Conservation (phyloP, 2,797 vertebrate genomes). For the Nannoperca australis region DNA sequence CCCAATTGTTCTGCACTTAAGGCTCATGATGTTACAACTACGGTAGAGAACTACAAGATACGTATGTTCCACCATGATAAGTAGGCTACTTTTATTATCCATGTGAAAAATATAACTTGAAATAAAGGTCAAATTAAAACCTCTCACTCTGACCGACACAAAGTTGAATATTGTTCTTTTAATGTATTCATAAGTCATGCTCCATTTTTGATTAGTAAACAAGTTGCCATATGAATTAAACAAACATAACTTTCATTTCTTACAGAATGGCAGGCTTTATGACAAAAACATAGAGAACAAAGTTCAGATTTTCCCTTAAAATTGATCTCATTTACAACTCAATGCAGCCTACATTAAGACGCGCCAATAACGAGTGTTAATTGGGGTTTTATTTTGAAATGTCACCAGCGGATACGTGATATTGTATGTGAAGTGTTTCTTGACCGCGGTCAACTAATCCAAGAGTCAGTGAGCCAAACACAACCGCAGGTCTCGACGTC, state of each 20-base stretch:
- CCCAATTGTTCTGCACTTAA: neutral
- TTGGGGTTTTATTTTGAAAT: conserved; percentile 49
- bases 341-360: too few relatives aligned
- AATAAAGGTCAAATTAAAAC: neutral
- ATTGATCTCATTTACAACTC: neutral
- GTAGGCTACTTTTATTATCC: too few relatives aligned
- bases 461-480: conserved; percentile 48
- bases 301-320: neutral
- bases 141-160: neutral
- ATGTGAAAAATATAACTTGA: neutral
- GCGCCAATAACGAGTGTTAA: too few relatives aligned
- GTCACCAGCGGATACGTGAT: neutral
- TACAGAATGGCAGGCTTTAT: neutral
- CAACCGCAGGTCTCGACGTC: conserved; percentile 64
- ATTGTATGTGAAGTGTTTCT: fast-evolving
- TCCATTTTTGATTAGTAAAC: neutral
- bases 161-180: neutral
- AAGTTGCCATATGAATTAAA: neutral
- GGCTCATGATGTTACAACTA: neutral
- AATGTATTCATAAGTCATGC: neutral
- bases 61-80: neutral
- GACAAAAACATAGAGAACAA: neutral
- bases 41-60: neutral
- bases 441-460: conserved; percentile 43
- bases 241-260: neutral